Percentiles rank a stretch among this genome's conserved stretches.
These are phyloP conservation scores for Hedychridium roseum DNA, from an alignment of 2,888 invertebrate genomes.

Conservation along the genomic window DNA sequence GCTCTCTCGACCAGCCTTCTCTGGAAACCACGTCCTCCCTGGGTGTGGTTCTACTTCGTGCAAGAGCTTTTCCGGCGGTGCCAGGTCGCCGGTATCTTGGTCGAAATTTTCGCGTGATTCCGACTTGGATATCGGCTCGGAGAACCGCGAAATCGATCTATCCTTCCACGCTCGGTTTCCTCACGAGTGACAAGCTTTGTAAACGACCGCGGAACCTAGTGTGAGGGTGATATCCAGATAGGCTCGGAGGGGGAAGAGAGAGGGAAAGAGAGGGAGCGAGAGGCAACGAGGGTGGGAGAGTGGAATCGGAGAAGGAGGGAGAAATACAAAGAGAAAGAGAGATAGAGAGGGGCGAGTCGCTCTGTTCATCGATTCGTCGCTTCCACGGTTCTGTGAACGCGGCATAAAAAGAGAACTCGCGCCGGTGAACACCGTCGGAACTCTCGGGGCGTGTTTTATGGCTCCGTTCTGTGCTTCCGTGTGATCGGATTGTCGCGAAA, in stretches of 20 bases:
- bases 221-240: conserved; percentile 1
- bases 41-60: conserved; percentile 13
- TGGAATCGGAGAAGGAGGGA: background rate
- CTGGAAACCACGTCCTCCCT: conserved; percentile 33
- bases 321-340: conserved; percentile 6
- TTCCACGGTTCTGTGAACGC: conserved; percentile 39
- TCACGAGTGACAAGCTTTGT: no score
- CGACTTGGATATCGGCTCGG: no score
- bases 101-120: no score
- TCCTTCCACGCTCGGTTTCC: no score
- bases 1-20: conserved; percentile 34
- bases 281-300: conserved; percentile 2
- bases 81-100: no score
- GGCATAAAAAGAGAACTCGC: conserved; percentile 27
- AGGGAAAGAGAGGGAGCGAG: conserved; percentile 6
- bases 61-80: no score
- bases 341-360: conserved; percentile 35
- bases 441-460: background rate
- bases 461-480: conserved; percentile 2
- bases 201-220: background rate
- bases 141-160: no score
- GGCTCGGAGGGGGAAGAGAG: conserved; percentile 1
- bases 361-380: conserved; percentile 41
- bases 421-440: conserved; percentile 17
- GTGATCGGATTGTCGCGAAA: background rate